Percentiles rank a stretch among this genome's conserved stretches.
Evolutionary conservation across 1,140 invertebrate species (phyloP).

Genomic region (Zaprionus davidi): DNA sequence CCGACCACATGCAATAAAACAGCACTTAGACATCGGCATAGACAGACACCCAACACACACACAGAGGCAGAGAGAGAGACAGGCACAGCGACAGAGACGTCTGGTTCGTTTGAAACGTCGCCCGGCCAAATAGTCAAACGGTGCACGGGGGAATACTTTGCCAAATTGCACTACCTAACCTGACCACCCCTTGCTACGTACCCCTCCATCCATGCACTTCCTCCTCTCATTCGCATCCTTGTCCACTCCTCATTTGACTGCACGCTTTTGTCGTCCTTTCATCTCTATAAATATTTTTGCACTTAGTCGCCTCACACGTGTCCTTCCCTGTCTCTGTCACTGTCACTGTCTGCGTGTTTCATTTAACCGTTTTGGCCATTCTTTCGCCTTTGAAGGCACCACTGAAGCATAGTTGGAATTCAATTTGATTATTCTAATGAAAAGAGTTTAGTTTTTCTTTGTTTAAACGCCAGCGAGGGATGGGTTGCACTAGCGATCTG

Average conservation of each 20-base stretch:
- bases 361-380: slow-evolving; percentile 32
- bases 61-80: slow-evolving; percentile 9
- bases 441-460: neutral
- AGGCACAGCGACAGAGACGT: slow-evolving; percentile 34
- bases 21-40: slow-evolving; percentile 70
- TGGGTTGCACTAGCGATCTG: neutral
- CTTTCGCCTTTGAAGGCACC: slow-evolving; percentile 10
- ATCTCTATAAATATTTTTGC: slow-evolving; percentile 55
- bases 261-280: slow-evolving; percentile 57
- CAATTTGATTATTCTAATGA: slow-evolving; percentile 20
- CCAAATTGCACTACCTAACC: slow-evolving; percentile 71
- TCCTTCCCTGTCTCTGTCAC: neutral
- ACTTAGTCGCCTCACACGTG: slow-evolving; percentile 33
- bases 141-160: slow-evolving; percentile 78
- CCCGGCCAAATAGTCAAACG: slow-evolving; percentile 64
- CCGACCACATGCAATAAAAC: slow-evolving; percentile 80
- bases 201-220: neutral
- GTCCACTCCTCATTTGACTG: slow-evolving; percentile 74
- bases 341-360: slow-evolving; percentile 10
- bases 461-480: neutral
- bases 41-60: slow-evolving; percentile 24
- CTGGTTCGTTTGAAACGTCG: slow-evolving; percentile 30
- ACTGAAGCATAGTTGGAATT: slow-evolving; percentile 12
- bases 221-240: slow-evolving; percentile 28
- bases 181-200: slow-evolving; percentile 7